A percentile compares a stretch with the other conserved stretches of the same genome.
Conservation (phyloP, 2,797 vertebrate genomes). For the Myripristis jacobus region DNA sequence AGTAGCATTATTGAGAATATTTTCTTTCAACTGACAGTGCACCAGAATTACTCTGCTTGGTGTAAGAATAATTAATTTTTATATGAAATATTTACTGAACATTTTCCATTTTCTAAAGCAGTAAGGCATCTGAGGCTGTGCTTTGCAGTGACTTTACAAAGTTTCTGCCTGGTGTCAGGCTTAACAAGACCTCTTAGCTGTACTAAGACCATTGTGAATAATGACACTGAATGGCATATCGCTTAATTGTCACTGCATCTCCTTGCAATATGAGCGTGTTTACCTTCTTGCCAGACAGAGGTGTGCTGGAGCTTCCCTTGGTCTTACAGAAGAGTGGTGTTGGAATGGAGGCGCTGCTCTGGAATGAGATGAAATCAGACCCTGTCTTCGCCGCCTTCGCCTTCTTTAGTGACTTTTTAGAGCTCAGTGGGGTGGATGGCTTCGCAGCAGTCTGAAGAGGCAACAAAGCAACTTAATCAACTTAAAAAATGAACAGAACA, state of each 20-base stretch:
- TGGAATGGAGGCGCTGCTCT: constrained; percentile 65
- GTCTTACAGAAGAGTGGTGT: constrained; percentile 86
- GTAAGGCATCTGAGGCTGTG: no score
- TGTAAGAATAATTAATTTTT: no score
- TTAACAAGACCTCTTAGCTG: no score
- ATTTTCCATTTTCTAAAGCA: no score
- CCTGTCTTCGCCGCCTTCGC: constrained; percentile 62
- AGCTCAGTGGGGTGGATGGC: background rate
- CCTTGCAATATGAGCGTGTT: background rate
- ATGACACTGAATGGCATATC: background rate
- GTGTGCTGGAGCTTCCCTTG: constrained; percentile 57
- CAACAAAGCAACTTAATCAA: constrained; percentile 6
- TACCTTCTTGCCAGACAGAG: constrained; percentile 70
- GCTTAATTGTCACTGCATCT: background rate
- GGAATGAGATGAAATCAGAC: constrained; percentile 71
- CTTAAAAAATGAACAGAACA: background rate
- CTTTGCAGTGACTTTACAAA: no score
- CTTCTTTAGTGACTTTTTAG: constrained; percentile 62
- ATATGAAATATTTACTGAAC: no score
- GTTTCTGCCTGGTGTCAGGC: no score
- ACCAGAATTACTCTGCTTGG: no score
- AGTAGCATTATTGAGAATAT: background rate
- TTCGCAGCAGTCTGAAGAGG: constrained; percentile 61
- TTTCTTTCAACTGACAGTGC: no score
- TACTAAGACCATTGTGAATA: no score